Base-by-base conservation (phyloP, 2,113 vertebrate genomes). In the Engystomops pustulosus region DNA sequence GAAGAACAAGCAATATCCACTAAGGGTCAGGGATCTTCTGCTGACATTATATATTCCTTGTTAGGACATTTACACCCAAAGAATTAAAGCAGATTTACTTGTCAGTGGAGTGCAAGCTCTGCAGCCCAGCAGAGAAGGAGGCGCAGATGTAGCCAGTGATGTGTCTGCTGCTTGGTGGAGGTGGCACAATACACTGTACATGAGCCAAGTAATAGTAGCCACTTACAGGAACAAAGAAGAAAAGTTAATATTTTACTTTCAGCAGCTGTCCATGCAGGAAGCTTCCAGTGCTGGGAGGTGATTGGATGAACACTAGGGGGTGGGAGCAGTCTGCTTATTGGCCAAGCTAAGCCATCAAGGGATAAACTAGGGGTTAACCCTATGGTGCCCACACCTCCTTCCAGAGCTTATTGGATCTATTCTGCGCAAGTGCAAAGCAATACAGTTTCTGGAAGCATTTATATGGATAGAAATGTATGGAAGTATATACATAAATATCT, bases 211-310 rank as follows among this genome's bases (percentile, higher is more conserved):
- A 60, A 0, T 7, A 53, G 45, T 3, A 32, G 17, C 3, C 45
- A 51, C 32, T 49, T 49, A 30, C 25, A 3, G 25, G 30, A 53
- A 4, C 20, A 60, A 74, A 6, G 14, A 17, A 6, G 7, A 34
- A 67, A 84, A 84, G 60, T 84, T 69, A 38, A 25, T 41, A n/a
- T 30, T 25, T 18, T 65, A 77, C 74, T 84, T 84, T 78, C 74
- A 20, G 44, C 72, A 67, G 71, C 53, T 53, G 17, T 47, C 58
- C 14, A 15, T 34, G 1, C 60, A 84, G 82, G 71, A 76, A 84
- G 81, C 71, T 27, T 65, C 71, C 15, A 3, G 32, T 9, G 18
- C 44, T 2, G 18, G 11, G 11, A 34, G 81, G 18, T 77, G 58
- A 76, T 84, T 84, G 71, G 81, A 1, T 23, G 41, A 25, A 15